Evolutionary conservation across 1,140 invertebrate species (phyloP).

Genomic region (Oedothorax gibbosus): DNA sequence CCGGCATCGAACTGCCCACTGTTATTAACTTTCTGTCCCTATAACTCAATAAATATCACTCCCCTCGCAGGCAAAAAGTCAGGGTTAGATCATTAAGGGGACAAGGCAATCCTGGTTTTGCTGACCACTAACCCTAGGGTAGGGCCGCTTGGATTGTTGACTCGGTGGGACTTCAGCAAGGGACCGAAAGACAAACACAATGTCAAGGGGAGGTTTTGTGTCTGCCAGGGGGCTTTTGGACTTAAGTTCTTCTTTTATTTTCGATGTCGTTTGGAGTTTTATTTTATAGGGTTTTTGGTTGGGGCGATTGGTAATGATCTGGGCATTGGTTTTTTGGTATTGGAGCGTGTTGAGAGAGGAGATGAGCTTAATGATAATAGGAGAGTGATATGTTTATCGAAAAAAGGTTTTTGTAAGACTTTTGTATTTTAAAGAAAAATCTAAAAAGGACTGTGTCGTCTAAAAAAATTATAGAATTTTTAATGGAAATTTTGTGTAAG

Average conservation of each 20-base stretch:
- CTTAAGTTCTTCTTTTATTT: background rate
- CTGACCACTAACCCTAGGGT: conserved; percentile 23
- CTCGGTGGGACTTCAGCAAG: conserved; percentile 28
- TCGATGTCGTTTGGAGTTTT: background rate
- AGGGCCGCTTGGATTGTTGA: conserved; percentile 33
- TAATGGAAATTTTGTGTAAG: no score
- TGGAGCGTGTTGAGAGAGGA: background rate
- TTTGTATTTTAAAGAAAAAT: no score
- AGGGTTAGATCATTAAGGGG: conserved; percentile 44
- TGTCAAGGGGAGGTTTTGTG: conserved; percentile 22
- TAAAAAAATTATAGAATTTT: no score
- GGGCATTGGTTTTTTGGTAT: background rate
- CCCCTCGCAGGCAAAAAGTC: conserved; percentile 27
- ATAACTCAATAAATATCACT: conserved; percentile 55
- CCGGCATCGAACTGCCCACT: conserved; percentile 33
- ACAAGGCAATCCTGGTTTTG: background rate
- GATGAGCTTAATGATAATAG: background rate
- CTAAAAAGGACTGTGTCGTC: no score
- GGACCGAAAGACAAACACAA: conserved; percentile 49
- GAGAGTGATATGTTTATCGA: no score
- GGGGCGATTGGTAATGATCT: background rate
- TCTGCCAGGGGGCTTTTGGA: conserved; percentile 4
- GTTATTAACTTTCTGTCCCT: conserved; percentile 57
- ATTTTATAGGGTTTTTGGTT: background rate
- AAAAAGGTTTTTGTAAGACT: no score